phyloP scores from a whole-genome alignment of 2,888 invertebrate genomes.

The Cantharis nigra region DNA sequence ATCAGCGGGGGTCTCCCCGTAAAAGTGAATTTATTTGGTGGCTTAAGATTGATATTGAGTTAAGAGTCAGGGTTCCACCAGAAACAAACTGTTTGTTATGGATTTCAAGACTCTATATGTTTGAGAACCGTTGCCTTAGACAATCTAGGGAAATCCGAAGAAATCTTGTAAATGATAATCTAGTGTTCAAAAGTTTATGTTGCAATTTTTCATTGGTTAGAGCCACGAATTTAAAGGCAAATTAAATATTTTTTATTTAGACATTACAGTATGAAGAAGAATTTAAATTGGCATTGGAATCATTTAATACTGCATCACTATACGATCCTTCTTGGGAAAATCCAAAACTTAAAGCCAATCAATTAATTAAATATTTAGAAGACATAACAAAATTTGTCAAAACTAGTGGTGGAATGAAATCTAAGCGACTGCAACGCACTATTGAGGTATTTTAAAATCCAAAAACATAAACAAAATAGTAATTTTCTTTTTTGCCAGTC shows the following conservation, averaged over 20 bases:
- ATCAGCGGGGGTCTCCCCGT: no score
- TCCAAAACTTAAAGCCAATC: conserved; percentile 65
- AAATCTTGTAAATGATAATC: no score
- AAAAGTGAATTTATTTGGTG: no score
- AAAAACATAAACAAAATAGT: background rate
- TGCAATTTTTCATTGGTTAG: no score
- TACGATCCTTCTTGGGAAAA: conserved; percentile 79
- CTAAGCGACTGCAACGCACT: conserved; percentile 71
- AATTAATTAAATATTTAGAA: conserved; percentile 67
- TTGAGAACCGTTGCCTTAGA: no score
- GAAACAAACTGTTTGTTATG: no score
- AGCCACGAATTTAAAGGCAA: no score
- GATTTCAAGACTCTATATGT: no score
- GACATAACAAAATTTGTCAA: conserved; percentile 67
- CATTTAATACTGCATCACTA: conserved; percentile 67
- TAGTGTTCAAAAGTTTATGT: no score
- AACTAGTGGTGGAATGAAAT: conserved; percentile 74
- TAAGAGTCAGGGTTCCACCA: no score
- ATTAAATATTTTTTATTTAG: conserved; percentile 55
- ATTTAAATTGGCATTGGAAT: conserved; percentile 71
- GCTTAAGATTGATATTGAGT: no score
- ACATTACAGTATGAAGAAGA: conserved; percentile 80
- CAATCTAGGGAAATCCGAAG: no score
- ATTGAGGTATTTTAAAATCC: conserved; percentile 59
- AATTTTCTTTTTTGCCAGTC: conserved; percentile 55